These are phyloP conservation scores for Philhelius pedissequus DNA, from an alignment of 2,888 invertebrate genomes.

Conservation along the genomic window DNA sequence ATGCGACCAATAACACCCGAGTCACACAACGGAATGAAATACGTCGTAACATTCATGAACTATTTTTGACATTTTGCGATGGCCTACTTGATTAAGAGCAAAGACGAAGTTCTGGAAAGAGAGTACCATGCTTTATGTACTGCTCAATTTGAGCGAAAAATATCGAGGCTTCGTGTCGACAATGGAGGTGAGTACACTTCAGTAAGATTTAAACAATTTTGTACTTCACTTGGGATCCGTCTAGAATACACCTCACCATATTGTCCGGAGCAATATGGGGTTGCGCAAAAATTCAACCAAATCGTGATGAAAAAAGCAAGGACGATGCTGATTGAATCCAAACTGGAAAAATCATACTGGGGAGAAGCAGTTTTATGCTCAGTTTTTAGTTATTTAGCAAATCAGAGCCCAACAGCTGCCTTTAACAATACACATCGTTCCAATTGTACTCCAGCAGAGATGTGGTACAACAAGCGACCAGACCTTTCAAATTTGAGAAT, in stretches of 20 bases:
- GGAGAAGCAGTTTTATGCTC: background rate
- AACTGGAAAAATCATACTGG: background rate
- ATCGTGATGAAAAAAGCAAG: background rate
- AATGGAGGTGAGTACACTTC: background rate
- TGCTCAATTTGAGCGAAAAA: too few relatives aligned
- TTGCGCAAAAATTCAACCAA: background rate
- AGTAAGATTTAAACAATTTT: background rate
- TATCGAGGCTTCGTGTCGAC: too few relatives aligned
- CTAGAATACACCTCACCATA: background rate
- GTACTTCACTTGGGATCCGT: background rate
- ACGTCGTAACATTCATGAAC: conserved; percentile 60
- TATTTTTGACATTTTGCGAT: conserved; percentile 47
- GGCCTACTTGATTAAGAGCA: background rate
- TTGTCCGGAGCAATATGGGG: background rate
- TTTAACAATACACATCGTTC: too few relatives aligned
- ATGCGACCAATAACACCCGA: too few relatives aligned
- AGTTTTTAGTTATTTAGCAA: background rate
- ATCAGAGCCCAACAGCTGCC: background rate
- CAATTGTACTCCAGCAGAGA: too few relatives aligned
- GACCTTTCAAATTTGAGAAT: too few relatives aligned
- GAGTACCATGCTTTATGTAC: too few relatives aligned
- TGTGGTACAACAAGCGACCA: too few relatives aligned
- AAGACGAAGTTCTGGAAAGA: background rate
- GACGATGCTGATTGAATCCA: background rate
- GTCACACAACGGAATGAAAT: too few relatives aligned